Evolutionary conservation across 2,113 vertebrate species (phyloP).

Genomic region (Lasiurus cinereus): DNA sequence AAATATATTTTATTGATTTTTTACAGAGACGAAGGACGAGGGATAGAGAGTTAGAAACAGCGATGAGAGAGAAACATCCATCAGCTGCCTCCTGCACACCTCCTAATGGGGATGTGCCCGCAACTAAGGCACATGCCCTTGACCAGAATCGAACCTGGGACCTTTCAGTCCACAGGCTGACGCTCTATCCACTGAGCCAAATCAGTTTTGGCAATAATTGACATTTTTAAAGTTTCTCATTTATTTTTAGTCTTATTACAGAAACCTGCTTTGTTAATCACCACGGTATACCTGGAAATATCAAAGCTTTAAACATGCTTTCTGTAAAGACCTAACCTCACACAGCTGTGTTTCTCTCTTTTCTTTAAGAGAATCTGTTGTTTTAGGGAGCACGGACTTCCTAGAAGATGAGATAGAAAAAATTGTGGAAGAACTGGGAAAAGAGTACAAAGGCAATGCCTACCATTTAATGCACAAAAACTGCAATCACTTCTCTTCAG

Average conservation of each 20-base stretch:
- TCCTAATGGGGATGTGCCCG: too few species aligned
- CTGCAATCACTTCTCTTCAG: slow-evolving; percentile 99
- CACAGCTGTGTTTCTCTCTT: not conserved
- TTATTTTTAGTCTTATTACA: slow-evolving; percentile 2
- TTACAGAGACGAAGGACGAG: too few species aligned
- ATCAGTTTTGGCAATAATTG: not conserved
- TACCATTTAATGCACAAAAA: slow-evolving; percentile 99
- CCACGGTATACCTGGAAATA: slow-evolving; percentile 52
- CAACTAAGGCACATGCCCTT: too few species aligned
- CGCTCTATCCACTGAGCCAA: too few species aligned
- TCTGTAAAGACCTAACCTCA: slow-evolving; percentile 59
- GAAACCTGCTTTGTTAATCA: slow-evolving; percentile 4
- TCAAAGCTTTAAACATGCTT: not conserved
- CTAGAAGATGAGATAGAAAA: slow-evolving; percentile 98
- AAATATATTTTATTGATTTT: too few species aligned
- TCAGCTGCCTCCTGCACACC: too few species aligned
- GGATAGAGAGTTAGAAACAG: too few species aligned
- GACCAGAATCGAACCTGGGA: too few species aligned
- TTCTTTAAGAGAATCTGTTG: slow-evolving; percentile 95
- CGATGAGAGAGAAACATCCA: too few species aligned
- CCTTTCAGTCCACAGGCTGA: too few species aligned
- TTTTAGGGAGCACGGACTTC: slow-evolving; percentile 98
- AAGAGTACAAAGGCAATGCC: slow-evolving; percentile 98
- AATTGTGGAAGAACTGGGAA: slow-evolving; percentile 98
- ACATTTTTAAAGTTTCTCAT: not conserved